phyloP scores from a whole-genome alignment of 2,113 vertebrate species.

The Pimephales promelas region DNA sequence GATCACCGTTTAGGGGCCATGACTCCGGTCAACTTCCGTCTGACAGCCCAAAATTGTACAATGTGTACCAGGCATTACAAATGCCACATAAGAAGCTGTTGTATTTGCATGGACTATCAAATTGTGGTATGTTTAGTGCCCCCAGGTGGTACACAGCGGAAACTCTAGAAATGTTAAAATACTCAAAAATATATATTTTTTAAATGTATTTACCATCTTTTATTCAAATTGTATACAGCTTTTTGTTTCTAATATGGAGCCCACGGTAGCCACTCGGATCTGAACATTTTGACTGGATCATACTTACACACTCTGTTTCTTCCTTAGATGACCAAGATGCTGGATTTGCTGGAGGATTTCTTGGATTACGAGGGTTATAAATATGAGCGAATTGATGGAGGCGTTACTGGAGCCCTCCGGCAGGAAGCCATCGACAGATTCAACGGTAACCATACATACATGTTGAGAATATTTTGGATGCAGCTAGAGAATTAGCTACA shows the following conservation, averaged over 20 bases:
- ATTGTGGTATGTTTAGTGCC: background rate
- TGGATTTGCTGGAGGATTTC: conserved; percentile 92
- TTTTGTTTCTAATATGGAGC: no score
- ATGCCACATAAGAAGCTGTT: background rate
- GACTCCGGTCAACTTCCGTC: no score
- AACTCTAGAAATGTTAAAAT: background rate
- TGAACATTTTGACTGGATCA: background rate
- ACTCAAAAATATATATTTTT: background rate
- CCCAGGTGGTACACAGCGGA: background rate
- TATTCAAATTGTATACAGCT: background rate
- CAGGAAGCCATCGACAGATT: conserved; percentile 94
- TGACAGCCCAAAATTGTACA: no score
- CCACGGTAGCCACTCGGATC: background rate
- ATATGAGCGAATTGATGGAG: conserved; percentile 90
- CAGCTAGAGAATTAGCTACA: background rate
- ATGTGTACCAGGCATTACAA: no score
- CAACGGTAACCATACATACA: conserved; percentile 77
- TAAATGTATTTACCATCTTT: background rate
- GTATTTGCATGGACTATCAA: background rate
- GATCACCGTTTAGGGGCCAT: no score
- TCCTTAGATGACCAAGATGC: conserved; percentile 93
- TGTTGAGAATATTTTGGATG: background rate
- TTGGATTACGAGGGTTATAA: conserved; percentile 91
- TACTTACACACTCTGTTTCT: background rate
- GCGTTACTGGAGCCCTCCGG: conserved; percentile 86